Percentiles rank a stretch among this genome's conserved stretches.
Evolutionary conservation across 2,797 vertebrate genomes (phyloP).

Genomic region (Hemibagrus guttatus): DNA sequence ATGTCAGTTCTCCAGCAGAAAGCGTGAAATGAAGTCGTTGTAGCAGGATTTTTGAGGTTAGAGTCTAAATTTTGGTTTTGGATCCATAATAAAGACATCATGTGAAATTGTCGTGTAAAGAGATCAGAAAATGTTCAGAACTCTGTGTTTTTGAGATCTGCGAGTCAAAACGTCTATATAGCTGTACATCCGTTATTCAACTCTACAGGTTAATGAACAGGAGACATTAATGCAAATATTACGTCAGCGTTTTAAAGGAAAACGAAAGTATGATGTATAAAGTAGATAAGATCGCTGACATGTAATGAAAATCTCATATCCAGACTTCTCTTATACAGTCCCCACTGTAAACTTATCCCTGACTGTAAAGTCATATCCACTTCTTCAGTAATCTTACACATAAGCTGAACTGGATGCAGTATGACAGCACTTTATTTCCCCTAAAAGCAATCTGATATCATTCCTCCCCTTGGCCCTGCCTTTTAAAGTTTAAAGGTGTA

Average conservation of each 20-base stretch:
- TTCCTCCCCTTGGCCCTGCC: neutral
- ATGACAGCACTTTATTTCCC: too few species aligned
- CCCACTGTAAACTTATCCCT: neutral
- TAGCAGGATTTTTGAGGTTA: neutral
- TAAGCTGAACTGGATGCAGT: neutral
- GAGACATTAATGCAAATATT: neutral
- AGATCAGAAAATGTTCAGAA: neutral
- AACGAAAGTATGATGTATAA: neutral
- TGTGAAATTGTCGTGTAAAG: neutral
- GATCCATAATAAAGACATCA: neutral
- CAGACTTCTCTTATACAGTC: neutral
- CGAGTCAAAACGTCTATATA: neutral
- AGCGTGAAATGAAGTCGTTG: too few species aligned
- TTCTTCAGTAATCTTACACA: neutral
- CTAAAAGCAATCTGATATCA: too few species aligned
- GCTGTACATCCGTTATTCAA: neutral
- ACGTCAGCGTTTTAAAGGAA: too few species aligned
- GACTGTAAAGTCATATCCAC: neutral
- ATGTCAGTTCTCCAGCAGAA: neutral
- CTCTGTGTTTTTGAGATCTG: neutral
- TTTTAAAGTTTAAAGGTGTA: neutral
- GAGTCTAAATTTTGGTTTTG: neutral
- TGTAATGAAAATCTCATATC: neutral
- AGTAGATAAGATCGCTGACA: neutral
- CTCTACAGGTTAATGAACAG: neutral